Evolutionary conservation across 2,797 vertebrate species (phyloP), one percentile per base, ranked within the genome.

Genomic region (Periparus ater): DNA sequence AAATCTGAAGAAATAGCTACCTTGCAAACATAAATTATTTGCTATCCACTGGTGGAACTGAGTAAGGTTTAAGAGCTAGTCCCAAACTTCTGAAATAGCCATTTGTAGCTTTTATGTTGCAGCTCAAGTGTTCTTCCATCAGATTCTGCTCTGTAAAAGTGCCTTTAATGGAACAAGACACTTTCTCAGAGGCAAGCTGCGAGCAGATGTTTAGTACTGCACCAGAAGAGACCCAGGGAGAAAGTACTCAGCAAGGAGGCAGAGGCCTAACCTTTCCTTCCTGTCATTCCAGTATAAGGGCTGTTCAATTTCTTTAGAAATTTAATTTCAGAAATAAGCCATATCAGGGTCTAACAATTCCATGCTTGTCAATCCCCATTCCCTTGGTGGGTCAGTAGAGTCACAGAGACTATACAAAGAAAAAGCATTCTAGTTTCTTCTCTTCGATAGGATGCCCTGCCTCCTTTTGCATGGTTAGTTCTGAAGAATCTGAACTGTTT

Each of bases 121-220:
- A 92, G 36, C 34, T 93, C 16, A 65, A 29, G n/a, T 71, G 51
- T 48, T 81, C 32, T 65, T 91, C 50, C 95, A 93, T 89, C 71
- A 83, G 44, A 36, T 34, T 75, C 74, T 66, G 87, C 47, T 91
- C 96, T 80, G 51, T 38, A 94, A 88, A 93, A 96, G 53, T 81
- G 55, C 11, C 42, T 88, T 48, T 95, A 95, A 96, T 95, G 91
- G 87, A 88, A 57, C 23, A 58, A 32, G 70, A n/a, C 40, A 13
- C 15, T 72, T 30, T 57, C 26, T 65, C 16, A 5, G 66, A 78
- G 21, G 17, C 72, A 91, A 93, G 70, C 75, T 95, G 61, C 68
- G 82, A 92, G 54, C 54, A 30, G 54, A 6, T 3, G 3, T 60
- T 75, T 42, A 62, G n/a, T 47, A 32, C 17, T 55, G 54, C 1